Evolutionary conservation across 2,888 invertebrate genomes (phyloP).

Genomic region (Melipona beecheii): DNA sequence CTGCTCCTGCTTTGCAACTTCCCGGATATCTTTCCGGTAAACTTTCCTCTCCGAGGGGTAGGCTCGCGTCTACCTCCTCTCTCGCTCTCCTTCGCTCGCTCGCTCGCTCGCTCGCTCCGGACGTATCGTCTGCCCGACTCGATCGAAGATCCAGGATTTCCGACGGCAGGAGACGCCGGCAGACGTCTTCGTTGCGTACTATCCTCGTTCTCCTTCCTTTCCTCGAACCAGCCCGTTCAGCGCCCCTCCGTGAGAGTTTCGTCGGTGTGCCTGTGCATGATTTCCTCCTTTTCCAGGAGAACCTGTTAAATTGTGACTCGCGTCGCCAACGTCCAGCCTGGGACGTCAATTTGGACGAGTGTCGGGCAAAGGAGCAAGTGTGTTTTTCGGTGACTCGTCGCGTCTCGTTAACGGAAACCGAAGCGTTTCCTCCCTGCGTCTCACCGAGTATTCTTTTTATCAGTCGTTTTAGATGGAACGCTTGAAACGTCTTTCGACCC

Average conservation of each 20-base stretch:
- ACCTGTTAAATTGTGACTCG: slow-evolving; percentile 50
- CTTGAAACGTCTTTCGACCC: not conserved
- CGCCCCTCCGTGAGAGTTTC: slow-evolving; percentile 23
- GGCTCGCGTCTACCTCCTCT: slow-evolving; percentile 44
- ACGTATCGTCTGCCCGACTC: slow-evolving; percentile 73
- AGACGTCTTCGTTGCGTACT: slow-evolving; percentile 58
- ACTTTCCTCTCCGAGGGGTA: slow-evolving; percentile 73
- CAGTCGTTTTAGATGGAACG: not conserved
- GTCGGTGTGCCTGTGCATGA: slow-evolving; percentile 52
- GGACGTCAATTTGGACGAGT: slow-evolving; percentile 35
- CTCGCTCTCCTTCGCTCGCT: slow-evolving; percentile 40
- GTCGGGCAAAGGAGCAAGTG: slow-evolving; percentile 32
- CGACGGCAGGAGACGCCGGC: slow-evolving; percentile 71
- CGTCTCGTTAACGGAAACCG: slow-evolving; percentile 11
- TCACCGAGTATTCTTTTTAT: not conserved
- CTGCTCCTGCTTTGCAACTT: slow-evolving; percentile 71
- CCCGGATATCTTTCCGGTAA: slow-evolving; percentile 82
- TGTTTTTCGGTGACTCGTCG: slow-evolving; percentile 21
- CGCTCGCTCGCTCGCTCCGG: slow-evolving; percentile 57
- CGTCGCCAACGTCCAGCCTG: slow-evolving; percentile 13
- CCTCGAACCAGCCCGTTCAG: not conserved
- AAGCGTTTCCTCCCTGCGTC: not conserved
- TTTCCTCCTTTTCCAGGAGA: slow-evolving; percentile 41
- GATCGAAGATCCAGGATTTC: slow-evolving; percentile 78
- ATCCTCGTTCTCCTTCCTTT: slow-evolving; percentile 29